phyloP scores from a whole-genome alignment of 1,140 invertebrate genomes.

The Galleria mellonella region DNA sequence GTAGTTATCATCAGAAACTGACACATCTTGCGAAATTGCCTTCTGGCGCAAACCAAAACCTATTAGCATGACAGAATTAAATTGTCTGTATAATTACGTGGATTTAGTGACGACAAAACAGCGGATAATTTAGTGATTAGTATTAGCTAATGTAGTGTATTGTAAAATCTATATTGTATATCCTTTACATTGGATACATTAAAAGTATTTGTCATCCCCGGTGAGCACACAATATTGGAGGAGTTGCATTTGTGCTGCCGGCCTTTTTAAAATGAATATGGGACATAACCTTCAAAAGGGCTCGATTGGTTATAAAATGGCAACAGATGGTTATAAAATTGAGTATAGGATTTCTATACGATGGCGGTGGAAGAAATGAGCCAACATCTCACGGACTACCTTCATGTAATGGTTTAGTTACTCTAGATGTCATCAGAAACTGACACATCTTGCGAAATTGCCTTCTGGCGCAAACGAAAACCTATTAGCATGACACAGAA shows the following conservation, averaged over 20 bases:
- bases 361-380: too few relatives aligned
- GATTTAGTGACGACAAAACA: too few relatives aligned
- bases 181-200: too few relatives aligned
- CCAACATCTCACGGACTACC: background rate
- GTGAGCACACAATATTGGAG: too few relatives aligned
- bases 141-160: too few relatives aligned
- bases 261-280: too few relatives aligned
- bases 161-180: too few relatives aligned
- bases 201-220: too few relatives aligned
- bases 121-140: background rate
- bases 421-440: constrained; percentile 10
- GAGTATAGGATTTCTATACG: background rate
- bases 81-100: constrained; percentile 10
- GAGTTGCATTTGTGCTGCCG: too few relatives aligned
- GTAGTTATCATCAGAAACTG: constrained; percentile 12
- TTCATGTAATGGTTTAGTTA: background rate
- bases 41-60: constrained; percentile 15
- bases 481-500: constrained; percentile 31
- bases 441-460: constrained; percentile 28
- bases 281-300: too few relatives aligned
- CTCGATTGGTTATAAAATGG: too few relatives aligned
- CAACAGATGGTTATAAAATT: too few relatives aligned
- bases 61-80: constrained; percentile 35
- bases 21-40: constrained; percentile 29
- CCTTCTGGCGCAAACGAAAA: constrained; percentile 15